Evolutionary conservation across 1,140 invertebrate species (phyloP).

Genomic region (Marisa cornuarietis): DNA sequence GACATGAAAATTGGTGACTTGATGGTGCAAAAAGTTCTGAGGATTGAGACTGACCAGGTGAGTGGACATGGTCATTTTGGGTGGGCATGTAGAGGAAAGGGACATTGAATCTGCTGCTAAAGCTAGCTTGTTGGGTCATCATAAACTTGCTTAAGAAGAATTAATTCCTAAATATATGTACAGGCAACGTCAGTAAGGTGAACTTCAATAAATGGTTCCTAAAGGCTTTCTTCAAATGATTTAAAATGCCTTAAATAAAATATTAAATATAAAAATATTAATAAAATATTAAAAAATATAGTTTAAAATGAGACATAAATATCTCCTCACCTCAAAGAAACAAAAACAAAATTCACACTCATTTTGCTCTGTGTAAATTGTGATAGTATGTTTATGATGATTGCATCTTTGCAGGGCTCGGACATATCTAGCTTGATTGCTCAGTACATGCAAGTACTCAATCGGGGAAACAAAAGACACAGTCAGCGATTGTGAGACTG

Average conservation of each 20-base stretch:
- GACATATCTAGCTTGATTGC: conserved; percentile 91
- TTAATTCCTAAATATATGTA: background rate
- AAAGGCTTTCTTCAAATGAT: background rate
- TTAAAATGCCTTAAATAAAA: no score
- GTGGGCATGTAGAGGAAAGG: background rate
- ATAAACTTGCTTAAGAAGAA: background rate
- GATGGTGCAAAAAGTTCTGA: conserved; percentile 93
- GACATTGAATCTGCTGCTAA: background rate
- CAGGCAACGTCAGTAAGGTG: background rate
- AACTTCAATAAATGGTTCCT: background rate
- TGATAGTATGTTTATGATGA: no score
- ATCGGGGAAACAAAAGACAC: conserved; percentile 50
- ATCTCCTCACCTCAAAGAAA: no score
- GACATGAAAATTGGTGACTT: conserved; percentile 98
- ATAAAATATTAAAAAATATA: no score
- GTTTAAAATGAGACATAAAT: background rate
- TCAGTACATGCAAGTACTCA: conserved; percentile 85
- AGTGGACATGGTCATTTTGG: conserved; percentile 5
- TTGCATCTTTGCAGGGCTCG: conserved; percentile 62
- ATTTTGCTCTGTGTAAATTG: no score
- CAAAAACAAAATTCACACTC: no score
- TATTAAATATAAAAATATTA: no score
- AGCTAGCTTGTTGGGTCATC: background rate
- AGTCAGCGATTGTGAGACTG: conserved; percentile 13
- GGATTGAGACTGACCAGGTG: conserved; percentile 96